phyloP scores from a whole-genome alignment of 2,113 vertebrate genomes.

The Stomatorhinus ivindoensis region DNA sequence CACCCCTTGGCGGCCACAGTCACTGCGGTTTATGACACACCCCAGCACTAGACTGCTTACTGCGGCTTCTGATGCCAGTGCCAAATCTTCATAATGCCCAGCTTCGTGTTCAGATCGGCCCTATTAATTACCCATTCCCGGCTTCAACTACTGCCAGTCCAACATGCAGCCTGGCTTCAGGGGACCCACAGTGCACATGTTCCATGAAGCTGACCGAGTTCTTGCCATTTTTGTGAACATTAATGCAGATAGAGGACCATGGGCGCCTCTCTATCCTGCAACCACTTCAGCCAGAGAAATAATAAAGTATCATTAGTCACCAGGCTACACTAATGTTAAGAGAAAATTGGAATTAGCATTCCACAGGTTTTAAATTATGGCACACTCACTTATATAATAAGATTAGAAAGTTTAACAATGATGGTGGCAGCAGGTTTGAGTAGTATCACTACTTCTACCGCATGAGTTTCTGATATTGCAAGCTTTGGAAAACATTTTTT shows the following conservation, averaged over 20 bases:
- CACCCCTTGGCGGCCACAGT: constrained; percentile 28
- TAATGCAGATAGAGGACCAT: background rate
- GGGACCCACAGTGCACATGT: background rate
- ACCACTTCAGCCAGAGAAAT: background rate
- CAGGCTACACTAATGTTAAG: background rate
- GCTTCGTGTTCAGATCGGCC: constrained; percentile 28
- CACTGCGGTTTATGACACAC: constrained; percentile 33
- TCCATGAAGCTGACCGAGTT: constrained; percentile 14
- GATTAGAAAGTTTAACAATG: background rate
- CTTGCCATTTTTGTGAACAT: background rate
- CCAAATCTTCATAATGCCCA: constrained; percentile 39
- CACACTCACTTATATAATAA: background rate
- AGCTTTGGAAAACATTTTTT: background rate
- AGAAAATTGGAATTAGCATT: background rate
- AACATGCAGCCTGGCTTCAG: constrained; percentile 24
- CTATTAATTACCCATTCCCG: constrained; percentile 48
- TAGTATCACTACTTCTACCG: background rate
- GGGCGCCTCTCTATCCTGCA: background rate
- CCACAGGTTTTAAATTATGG: background rate
- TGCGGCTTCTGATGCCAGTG: constrained; percentile 31
- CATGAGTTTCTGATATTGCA: background rate
- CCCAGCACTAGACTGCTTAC: constrained; percentile 19
- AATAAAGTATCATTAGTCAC: background rate
- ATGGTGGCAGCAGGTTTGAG: background rate
- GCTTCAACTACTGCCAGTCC: constrained; percentile 29